Base-by-base conservation (phyloP, 2,113 vertebrate genomes). In the Hippocampus zosterae region DNA sequence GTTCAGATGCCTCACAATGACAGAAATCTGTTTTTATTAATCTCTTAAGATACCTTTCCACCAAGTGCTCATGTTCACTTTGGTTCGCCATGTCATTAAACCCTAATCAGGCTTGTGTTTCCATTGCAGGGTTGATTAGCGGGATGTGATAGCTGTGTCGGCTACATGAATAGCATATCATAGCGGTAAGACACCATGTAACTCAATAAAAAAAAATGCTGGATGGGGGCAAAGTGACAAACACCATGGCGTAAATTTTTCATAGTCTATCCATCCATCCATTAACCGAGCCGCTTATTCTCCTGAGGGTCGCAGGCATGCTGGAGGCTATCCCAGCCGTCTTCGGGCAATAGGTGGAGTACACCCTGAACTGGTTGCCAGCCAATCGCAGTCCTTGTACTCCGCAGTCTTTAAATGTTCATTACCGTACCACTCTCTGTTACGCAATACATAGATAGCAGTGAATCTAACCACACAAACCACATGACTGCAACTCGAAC, bases 1-100 rank as follows among this genome's bases (percentile, higher is more conserved):
- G 73, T 78, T 82, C 27, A n/a, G 67, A 68, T 66, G 72, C 68
- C 73, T 68, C 71, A 78, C 64, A 48, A 71, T 66, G 64, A 73
- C 50, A 78, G 64, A 74, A 67, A 65, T 74, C 72, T 65, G 70
- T 70, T 60, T 71, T 73, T 67, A 61, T 56, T 16, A 57, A 69
- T 75, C 78, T 85, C 78, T 33, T 33, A 18, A 60, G 3, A 2
- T 16, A 27, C 6, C 11, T 57, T 57, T 27, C 23, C 55, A 25
- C 4, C 73, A 1, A 63, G 68, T 77, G 55, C 64, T 69, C 74
- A 63, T 19, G 7, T 40, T 61, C 15, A 33, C 29, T 27, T 57
- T 57, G 55, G 55, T 57, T 25, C n/a, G 15, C 16, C 57, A 33
- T 16, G 16, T 29, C 10, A 27, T 27, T 57, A 57, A 57, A 60